Base-by-base conservation (phyloP, 2,797 vertebrate genomes). In the Rallus crepitans region DNA sequence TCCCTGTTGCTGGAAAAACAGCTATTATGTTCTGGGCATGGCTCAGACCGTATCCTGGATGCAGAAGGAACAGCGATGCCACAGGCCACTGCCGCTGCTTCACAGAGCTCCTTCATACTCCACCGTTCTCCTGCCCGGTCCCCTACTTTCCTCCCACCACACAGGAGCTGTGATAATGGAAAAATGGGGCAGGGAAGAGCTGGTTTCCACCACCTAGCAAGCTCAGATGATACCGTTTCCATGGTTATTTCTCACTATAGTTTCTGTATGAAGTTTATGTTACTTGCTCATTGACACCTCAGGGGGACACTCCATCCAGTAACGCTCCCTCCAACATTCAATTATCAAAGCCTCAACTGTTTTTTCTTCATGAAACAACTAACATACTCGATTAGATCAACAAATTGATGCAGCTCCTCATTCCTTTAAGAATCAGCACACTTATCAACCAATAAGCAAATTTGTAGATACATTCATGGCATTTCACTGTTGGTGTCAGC, bases 101-200 rank as follows among this genome's bases (percentile, higher is more conserved):
- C 30, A 15, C 18, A 66, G 25, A 57, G n/a, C 50, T 86, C 18
- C 40, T 75, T 39, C 72, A 40, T 33, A 52, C 23, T 20, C 25
- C 19, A 15, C 8, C 53, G 20, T 4, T 30, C n/a, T 45, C n/a
- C 77, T 69, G 15, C 12, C 60, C n/a, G 21, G 4, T 12, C 6
- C 60, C 37, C 10, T 5, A 2, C 28, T 77, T 48, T 39, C 20
- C 37, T 56, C 63, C 25, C 69, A 60, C 13, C 33, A 50, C 57
- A 31, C 3, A 27, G 25, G 7, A 47, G 28, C 20, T 65, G 25
- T 37, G 61, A 83, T 18, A 55, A 72, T 30, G 37, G 59, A 68
- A 20, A 20, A 30, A 24, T 0, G 2, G 19, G 4, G 35, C 21
- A 23, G 1, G 12, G 12, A 23, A 71, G n/a, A 35, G 18, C 27